Base-by-base conservation (phyloP, 2,797 vertebrate genomes). In the Propithecus deckenii region DNA sequence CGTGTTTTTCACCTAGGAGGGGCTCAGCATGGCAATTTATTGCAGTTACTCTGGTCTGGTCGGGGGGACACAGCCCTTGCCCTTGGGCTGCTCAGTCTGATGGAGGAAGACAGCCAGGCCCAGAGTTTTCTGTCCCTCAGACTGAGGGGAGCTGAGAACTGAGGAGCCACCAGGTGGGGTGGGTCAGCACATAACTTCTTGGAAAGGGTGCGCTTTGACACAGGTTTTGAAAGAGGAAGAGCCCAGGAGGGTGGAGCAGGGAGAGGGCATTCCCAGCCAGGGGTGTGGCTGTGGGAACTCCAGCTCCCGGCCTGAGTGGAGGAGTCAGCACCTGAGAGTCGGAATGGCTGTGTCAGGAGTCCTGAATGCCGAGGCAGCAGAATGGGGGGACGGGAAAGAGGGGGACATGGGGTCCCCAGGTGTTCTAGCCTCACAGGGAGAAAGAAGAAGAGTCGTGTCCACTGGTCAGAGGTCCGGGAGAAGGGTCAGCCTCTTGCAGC, bases 201-300 rank as follows among this genome's bases (percentile, higher is more conserved):
- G 96, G 94, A 95, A 95, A 97, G 30, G 75, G 46, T 75, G 57
- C 3, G 0, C 41, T 22, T 95, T 96, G 96, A 95, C 84, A 96
- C 94, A 95, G 86, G 75, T 83, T 81, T 89, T 41, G 10, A 46
- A 78, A 95, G 87, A 95, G 91, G 91, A 97, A 95, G 86, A 89
- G 59, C 22, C 55, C 41, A 10, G 30, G 43, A 43, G 95, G 97
- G 97, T 93, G 92, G 94, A 43, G 91, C 43, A 23, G 81, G 76
- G 41, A 87, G 63, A 79, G 52, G 91, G 79, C 75, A 91, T 92
- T 96, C 76, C 96, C 92, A 94, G 90, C 50, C 85, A 67, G 75
- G 92, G 97, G 97, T 13, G 94, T 80, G 95, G 86, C 96, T 93
- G 63, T 89, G 91, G 86, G 97, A 96, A 93, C 69, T 65, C 57